A percentile compares a stretch with the other conserved stretches of the same genome.
Evolutionary conservation across 2,113 vertebrate species (phyloP).

Genomic region (Brachypodius melanocephalos): DNA sequence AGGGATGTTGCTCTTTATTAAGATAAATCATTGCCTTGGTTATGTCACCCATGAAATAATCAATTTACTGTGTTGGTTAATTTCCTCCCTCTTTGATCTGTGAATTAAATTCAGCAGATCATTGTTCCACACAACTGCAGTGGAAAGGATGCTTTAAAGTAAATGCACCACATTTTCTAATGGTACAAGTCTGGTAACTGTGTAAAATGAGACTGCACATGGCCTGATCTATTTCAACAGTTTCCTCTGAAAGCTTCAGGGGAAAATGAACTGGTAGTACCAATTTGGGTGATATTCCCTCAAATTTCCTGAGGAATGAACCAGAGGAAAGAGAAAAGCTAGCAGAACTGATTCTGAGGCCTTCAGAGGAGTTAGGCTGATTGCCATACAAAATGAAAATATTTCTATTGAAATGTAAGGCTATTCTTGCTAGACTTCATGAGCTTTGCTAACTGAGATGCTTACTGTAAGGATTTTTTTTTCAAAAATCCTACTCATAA

Average conservation of each 20-base stretch:
- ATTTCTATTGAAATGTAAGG: slow-evolving; percentile 10
- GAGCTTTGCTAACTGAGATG: background rate
- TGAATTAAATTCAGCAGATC: slow-evolving; percentile 82
- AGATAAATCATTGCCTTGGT: slow-evolving; percentile 88
- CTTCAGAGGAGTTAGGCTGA: slow-evolving; percentile 37
- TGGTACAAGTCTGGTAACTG: slow-evolving; percentile 35
- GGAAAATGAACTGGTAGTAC: slow-evolving; percentile 34
- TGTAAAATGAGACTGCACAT: slow-evolving; percentile 46
- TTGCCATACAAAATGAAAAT: slow-evolving; percentile 32
- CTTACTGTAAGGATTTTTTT: slow-evolving; percentile 2
- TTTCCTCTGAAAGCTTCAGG: slow-evolving; percentile 32
- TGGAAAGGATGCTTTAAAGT: slow-evolving; percentile 68
- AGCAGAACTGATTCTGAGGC: slow-evolving; percentile 32
- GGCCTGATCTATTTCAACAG: slow-evolving; percentile 34
- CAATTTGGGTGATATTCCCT: slow-evolving; percentile 52
- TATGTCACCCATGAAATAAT: slow-evolving; percentile 89
- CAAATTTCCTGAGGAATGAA: slow-evolving; percentile 53
- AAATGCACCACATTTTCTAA: slow-evolving; percentile 62
- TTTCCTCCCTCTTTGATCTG: slow-evolving; percentile 85
- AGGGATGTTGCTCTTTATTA: slow-evolving; percentile 81
- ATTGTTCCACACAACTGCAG: slow-evolving; percentile 76
- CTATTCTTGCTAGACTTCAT: slow-evolving; percentile 1
- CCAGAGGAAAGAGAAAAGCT: slow-evolving; percentile 37
- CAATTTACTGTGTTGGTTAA: slow-evolving; percentile 85
- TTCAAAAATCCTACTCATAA: background rate